Evolutionary conservation across 2,797 vertebrate genomes (phyloP).

Genomic region (Acipenser oxyrinchus): DNA sequence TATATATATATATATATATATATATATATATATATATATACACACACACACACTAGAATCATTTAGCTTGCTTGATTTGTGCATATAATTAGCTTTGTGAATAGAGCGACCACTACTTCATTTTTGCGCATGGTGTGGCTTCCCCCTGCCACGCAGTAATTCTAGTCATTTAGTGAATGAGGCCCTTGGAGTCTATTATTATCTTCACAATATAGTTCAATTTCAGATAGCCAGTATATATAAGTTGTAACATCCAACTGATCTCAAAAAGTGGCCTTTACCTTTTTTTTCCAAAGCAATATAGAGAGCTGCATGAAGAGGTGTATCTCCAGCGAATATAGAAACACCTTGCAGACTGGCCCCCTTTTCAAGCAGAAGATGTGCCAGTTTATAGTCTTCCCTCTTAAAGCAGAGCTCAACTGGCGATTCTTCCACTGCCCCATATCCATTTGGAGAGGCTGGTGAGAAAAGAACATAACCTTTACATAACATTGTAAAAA

Average conservation of each 20-base stretch:
- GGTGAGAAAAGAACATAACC: conserved; percentile 4
- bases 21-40: too few relatives aligned
- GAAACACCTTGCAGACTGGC: conserved; percentile 44
- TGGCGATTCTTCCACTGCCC: conserved; percentile 32
- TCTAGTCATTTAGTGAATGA: background rate
- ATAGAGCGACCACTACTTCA: too few relatives aligned
- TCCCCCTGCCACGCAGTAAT: too few relatives aligned
- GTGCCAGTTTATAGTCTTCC: conserved; percentile 46
- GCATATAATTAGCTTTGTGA: too few relatives aligned
- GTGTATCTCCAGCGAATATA: conserved; percentile 48
- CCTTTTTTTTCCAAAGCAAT: conserved; percentile 52
- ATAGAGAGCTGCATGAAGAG: conserved; percentile 56
- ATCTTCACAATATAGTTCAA: background rate
- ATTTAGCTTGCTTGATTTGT: too few relatives aligned
- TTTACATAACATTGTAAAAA: background rate
- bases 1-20: too few relatives aligned
- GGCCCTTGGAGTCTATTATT: background rate
- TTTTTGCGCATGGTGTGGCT: too few relatives aligned
- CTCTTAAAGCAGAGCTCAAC: conserved; percentile 44
- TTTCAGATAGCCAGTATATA: too few relatives aligned
- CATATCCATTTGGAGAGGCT: conserved; percentile 50
- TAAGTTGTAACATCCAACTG: too few relatives aligned
- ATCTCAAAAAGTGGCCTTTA: conserved; percentile 23
- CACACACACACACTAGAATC: too few relatives aligned
- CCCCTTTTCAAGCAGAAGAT: conserved; percentile 50